Evolutionary conservation across 2,888 invertebrate species (phyloP).

Genomic region (Acanthosepion esculentum): DNA sequence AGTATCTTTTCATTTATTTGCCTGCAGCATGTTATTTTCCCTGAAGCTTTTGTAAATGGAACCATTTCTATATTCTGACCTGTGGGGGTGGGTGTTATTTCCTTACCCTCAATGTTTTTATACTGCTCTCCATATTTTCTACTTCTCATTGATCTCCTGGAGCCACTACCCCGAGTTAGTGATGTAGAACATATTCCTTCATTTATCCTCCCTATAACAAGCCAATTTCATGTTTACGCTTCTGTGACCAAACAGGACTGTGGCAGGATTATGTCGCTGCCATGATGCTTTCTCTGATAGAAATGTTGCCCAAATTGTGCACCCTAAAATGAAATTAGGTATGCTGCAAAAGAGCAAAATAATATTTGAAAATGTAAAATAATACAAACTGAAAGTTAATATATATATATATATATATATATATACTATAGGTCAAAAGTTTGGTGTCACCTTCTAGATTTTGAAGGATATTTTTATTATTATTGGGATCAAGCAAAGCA

Average conservation of each 20-base stretch:
- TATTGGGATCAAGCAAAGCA: no score
- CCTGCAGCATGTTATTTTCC: background rate
- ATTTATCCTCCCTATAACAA: background rate
- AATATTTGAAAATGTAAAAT: no score
- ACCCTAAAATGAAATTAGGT: no score
- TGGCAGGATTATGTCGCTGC: background rate
- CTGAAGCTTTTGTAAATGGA: background rate
- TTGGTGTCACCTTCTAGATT: no score
- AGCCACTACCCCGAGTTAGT: background rate
- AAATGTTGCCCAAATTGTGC: no score
- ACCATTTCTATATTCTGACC: background rate
- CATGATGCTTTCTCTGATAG: no score
- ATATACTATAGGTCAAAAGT: no score
- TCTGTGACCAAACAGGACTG: background rate
- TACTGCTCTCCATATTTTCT: background rate
- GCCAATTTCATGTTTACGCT: background rate
- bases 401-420: no score
- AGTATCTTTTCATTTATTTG: background rate
- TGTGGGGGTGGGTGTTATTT: background rate
- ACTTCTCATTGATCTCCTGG: background rate
- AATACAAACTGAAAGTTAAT: no score
- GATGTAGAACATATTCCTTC: background rate
- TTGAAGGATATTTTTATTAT: no score
- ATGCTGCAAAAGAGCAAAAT: no score
- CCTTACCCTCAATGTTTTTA: background rate